Evolutionary conservation across 2,797 vertebrate genomes (phyloP), one percentile per base, ranked within the genome.

Genomic region (Crax fasciolata): DNA sequence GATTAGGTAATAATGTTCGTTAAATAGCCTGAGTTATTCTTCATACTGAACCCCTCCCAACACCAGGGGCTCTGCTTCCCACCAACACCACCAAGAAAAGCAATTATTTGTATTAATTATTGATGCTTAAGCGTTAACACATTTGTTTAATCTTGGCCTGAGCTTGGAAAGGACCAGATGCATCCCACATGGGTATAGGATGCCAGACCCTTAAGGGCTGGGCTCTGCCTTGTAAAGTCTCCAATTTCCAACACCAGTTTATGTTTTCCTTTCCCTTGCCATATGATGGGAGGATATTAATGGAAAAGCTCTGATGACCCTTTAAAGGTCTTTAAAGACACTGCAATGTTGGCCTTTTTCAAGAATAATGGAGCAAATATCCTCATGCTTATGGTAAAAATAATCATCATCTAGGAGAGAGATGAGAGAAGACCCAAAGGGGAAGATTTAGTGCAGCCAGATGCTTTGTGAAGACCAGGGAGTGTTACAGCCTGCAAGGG

Each of bases 1-100:
- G 81, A 91, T 93, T 81, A 91, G 67, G 63, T 71, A 92, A 93
- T 91, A 85, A 57, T 78, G 66, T 82, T 91, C 75, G 66, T 84
- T 78, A 72, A 81, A 67, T 30, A 93, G 66, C 79, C 94, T 70
- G 35, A 95, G 51, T 66, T 91, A 57, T 84, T 90, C 71, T 81
- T 61, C 63, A 52, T 16, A 58, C 62, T 66, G 55, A 82, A 49
- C 32, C 44, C 44, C 58, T 91, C 62, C 43, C 73, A 75, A 6
- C 3, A 4, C 48, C 1, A 4, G 9, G 4, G 44, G 46, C 55
- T 84, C 39, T 80, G 21, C 30, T 17, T 88, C 83, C 51, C 43
- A 68, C 58, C 58, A 86, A 10, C 57, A 67, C 13, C 59, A 68
- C 39, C 32, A 74, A 38, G 38, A 38, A n/a, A 46, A 46, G 24